Evolutionary conservation across 2,888 invertebrate genomes (phyloP).

Genomic region (Myopa testacea): DNA sequence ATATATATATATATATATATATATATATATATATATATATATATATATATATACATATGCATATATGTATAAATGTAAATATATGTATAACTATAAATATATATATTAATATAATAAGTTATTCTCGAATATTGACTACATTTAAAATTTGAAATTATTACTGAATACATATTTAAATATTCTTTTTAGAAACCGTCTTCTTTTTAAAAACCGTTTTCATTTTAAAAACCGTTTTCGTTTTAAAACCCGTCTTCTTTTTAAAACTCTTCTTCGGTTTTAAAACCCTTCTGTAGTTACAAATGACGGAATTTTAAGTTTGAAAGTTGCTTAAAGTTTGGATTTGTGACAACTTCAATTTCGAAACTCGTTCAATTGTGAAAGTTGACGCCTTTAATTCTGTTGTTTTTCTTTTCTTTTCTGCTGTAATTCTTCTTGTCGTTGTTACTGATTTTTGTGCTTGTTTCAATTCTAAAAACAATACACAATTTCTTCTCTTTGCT

Average conservation of each 20-base stretch:
- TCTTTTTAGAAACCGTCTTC: too few relatives aligned
- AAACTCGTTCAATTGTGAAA: constrained; percentile 4
- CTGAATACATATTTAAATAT: too few relatives aligned
- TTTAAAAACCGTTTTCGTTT: not conserved
- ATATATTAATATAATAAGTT: too few relatives aligned
- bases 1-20: too few relatives aligned
- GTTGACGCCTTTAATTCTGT: not conserved
- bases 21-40: too few relatives aligned
- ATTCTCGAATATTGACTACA: too few relatives aligned
- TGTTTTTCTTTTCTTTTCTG: not conserved
- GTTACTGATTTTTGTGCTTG: not conserved
- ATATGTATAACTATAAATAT: too few relatives aligned
- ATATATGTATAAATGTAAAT: too few relatives aligned
- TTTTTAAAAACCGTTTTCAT: not conserved
- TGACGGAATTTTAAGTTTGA: not conserved
- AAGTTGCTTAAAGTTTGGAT: not conserved
- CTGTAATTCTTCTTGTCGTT: not conserved
- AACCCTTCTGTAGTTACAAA: not conserved
- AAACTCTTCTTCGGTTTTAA: not conserved
- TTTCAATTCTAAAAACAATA: not conserved
- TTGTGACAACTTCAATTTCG: not conserved
- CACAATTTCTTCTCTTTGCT: not conserved
- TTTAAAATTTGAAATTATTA: too few relatives aligned
- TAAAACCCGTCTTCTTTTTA: not conserved
- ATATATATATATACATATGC: too few relatives aligned